Percentiles rank a stretch among this genome's conserved stretches.
Conservation (phyloP, 2,888 invertebrate species). For the Lepidocyrtoides sp. region DNA sequence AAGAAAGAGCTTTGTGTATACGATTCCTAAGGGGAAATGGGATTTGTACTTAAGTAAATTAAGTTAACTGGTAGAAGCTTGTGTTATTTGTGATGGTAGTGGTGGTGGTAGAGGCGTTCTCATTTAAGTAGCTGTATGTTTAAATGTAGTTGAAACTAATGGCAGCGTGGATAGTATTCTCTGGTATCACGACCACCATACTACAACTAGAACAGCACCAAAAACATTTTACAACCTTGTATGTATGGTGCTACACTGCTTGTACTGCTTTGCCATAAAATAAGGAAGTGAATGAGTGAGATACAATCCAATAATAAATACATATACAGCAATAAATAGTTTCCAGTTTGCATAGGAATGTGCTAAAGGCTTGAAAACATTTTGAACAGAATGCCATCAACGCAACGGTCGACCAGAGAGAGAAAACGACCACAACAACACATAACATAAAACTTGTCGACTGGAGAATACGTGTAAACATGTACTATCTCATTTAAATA, state of each 20-base stretch:
- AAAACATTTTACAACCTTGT: background rate
- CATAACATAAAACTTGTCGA: background rate
- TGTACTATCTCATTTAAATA: background rate
- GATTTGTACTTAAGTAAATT: slow-evolving; percentile 79
- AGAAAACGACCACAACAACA: slow-evolving; percentile 21
- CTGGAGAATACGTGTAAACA: background rate
- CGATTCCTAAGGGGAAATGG: slow-evolving; percentile 74
- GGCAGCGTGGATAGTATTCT: slow-evolving; percentile 8
- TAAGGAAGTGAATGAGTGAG: slow-evolving; percentile 69
- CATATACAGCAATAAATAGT: slow-evolving; percentile 62
- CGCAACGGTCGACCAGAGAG: background rate
- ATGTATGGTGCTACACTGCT: no score
- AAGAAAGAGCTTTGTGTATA: slow-evolving; percentile 4
- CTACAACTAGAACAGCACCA: no score
- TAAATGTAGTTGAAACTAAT: slow-evolving; percentile 47
- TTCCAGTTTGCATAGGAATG: slow-evolving; percentile 58
- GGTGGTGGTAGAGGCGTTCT: slow-evolving; percentile 5
- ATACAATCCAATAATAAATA: slow-evolving; percentile 73
- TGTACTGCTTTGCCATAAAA: slow-evolving; percentile 16
- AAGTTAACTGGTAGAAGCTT: slow-evolving; percentile 74
- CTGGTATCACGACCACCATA: background rate
- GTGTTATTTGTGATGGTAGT: slow-evolving; percentile 34
- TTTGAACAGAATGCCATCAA: background rate
- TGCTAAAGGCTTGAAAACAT: background rate
- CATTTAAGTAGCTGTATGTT: slow-evolving; percentile 27